Percentiles rank a stretch among this genome's conserved stretches.
phyloP scores from a whole-genome alignment of 2,888 invertebrate genomes.

The Leptarthrus brevirostris region DNA sequence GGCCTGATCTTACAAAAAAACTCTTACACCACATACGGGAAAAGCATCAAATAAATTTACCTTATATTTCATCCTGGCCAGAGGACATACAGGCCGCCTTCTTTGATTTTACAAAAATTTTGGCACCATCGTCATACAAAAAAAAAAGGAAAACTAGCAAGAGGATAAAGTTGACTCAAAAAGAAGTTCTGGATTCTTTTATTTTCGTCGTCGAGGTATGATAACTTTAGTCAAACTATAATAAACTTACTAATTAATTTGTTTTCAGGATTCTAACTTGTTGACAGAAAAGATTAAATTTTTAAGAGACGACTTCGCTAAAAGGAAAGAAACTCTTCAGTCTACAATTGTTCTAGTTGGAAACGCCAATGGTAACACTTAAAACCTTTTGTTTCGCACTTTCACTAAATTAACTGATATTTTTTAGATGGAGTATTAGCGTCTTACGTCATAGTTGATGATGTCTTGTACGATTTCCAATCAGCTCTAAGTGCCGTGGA shows the following conservation, averaged over 20 bases:
- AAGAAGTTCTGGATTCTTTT: constrained; percentile 23
- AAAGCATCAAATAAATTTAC: background rate
- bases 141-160: background rate
- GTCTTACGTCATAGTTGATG: background rate
- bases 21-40: background rate
- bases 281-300: background rate
- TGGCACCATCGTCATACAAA: background rate
- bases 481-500: background rate
- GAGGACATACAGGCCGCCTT: background rate
- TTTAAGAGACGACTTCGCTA: background rate
- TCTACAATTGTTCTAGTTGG: background rate
- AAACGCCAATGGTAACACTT: background rate
- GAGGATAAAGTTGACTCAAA: background rate
- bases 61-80: background rate
- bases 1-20: background rate
- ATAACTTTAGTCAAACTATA: background rate
- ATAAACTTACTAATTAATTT: background rate
- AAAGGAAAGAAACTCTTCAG: background rate
- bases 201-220: background rate
- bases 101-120: background rate
- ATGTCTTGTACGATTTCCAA: background rate
- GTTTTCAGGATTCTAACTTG: background rate
- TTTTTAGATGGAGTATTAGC: background rate
- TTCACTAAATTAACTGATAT: background rate
- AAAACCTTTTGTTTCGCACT: background rate